Conservation (phyloP, 2,797 vertebrate species). For the Amblyopsis hoosieri region DNA sequence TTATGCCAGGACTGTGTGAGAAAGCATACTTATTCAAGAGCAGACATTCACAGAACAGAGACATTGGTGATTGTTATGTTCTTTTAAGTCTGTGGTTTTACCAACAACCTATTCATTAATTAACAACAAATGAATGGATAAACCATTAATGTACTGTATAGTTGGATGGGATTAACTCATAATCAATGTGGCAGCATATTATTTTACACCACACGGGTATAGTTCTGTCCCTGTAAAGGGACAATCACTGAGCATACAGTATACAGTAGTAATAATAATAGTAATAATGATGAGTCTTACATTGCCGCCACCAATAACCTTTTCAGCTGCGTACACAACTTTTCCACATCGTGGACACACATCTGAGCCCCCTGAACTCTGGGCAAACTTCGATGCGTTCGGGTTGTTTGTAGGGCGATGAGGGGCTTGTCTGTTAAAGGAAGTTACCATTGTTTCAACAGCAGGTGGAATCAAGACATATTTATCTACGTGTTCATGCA, state of each 20-base stretch:
- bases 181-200: no score
- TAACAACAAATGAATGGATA: no score
- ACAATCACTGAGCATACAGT: no score
- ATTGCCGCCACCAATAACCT: constrained; percentile 92
- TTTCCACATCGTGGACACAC: constrained; percentile 89
- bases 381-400: constrained; percentile 86
- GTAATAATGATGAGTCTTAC: constrained; percentile 74
- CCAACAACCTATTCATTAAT: no score
- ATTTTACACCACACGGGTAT: no score
- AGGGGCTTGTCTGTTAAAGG: constrained; percentile 67
- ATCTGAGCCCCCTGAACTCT: constrained; percentile 83
- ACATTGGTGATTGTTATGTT: neutral
- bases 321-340: constrained; percentile 92
- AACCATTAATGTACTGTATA: no score
- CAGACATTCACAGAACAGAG: neutral
- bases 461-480: neutral
- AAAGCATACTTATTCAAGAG: neutral
- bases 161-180: no score
- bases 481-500: neutral
- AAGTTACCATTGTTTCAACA: neutral
- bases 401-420: constrained; percentile 88
- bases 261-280: neutral
- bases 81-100: no score
- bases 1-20: constrained; percentile 92
- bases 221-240: no score